phyloP scores from a whole-genome alignment of 64 coral and sea anemone genomes.

The Dendrophyllia cribrosa region DNA sequence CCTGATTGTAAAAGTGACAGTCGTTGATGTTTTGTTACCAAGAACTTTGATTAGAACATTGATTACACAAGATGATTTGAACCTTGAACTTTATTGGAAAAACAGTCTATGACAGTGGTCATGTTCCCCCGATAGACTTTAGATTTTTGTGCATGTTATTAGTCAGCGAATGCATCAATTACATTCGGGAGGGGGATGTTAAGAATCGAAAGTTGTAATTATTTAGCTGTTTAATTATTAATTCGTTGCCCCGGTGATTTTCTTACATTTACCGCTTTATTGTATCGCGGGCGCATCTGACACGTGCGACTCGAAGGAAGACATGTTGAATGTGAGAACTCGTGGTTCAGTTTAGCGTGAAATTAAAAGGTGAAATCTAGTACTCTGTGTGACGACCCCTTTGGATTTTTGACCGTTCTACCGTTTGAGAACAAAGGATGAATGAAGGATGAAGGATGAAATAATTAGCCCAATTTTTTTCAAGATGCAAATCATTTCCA shows the following conservation, averaged over 20 bases:
- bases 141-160: not conserved
- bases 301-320: not conserved
- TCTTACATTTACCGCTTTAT: not conserved
- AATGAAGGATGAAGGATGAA: too few species aligned
- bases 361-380: conserved; percentile 11
- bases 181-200: conserved; percentile 29
- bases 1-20: not conserved
- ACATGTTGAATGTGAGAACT: not conserved
- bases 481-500: too few species aligned
- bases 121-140: not conserved
- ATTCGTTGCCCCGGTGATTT: not conserved
- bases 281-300: conserved; percentile 1
- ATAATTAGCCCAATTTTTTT: too few species aligned
- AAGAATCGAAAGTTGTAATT: conserved; percentile 9
- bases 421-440: not conserved
- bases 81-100: not conserved
- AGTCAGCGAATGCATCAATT: conserved; percentile 8
- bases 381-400: not conserved
- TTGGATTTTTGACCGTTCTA: not conserved
- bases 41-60: not conserved
- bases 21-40: not conserved
- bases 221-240: not conserved
- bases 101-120: not conserved
- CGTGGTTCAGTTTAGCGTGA: not conserved
- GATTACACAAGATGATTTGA: not conserved